phyloP scores from a whole-genome alignment of 1,140 invertebrate species.

The Camponotus pennsylvanicus region DNA sequence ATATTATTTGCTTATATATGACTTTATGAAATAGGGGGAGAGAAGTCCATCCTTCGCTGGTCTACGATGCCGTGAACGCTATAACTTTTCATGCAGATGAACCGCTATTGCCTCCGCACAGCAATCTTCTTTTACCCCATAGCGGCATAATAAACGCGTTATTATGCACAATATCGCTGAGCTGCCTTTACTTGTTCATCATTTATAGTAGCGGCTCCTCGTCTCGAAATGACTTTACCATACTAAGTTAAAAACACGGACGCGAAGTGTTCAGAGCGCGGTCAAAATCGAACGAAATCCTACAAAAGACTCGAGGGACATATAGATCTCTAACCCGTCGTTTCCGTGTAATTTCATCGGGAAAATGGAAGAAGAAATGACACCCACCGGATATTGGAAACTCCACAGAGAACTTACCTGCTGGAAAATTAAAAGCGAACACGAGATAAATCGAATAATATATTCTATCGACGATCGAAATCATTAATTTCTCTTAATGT shows the following conservation, averaged over 20 bases:
- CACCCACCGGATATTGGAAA: slow-evolving; percentile 46
- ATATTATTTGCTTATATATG: slow-evolving; percentile 8
- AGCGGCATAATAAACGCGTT: slow-evolving; percentile 57
- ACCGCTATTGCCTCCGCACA: slow-evolving; percentile 17
- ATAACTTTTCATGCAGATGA: slow-evolving; percentile 63
- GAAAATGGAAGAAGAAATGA: slow-evolving; percentile 25
- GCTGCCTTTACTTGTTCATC: slow-evolving; percentile 43
- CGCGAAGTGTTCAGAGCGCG: background rate
- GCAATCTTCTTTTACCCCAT: slow-evolving; percentile 25
- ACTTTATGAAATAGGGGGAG: slow-evolving; percentile 11
- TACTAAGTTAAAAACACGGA: slow-evolving; percentile 41
- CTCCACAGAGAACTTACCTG: slow-evolving; percentile 21
- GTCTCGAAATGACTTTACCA: background rate
- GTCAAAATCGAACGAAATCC: slow-evolving; percentile 43
- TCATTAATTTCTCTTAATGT: slow-evolving; percentile 3
- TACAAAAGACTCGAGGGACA: slow-evolving; percentile 36
- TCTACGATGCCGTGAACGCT: slow-evolving; percentile 37
- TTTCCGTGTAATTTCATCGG: slow-evolving; percentile 50
- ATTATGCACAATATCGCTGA: slow-evolving; percentile 55
- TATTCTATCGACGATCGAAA: slow-evolving; percentile 5
- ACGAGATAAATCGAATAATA: slow-evolving; percentile 32
- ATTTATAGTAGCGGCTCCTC: slow-evolving; percentile 45
- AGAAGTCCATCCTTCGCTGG: slow-evolving; percentile 3
- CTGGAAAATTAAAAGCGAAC: slow-evolving; percentile 48
- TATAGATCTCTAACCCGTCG: slow-evolving; percentile 41